Percentiles rank a stretch among this genome's conserved stretches.
These are phyloP conservation scores for Parasteatoda lunata DNA, from an alignment of 2,888 invertebrate genomes.

Conservation along the genomic window DNA sequence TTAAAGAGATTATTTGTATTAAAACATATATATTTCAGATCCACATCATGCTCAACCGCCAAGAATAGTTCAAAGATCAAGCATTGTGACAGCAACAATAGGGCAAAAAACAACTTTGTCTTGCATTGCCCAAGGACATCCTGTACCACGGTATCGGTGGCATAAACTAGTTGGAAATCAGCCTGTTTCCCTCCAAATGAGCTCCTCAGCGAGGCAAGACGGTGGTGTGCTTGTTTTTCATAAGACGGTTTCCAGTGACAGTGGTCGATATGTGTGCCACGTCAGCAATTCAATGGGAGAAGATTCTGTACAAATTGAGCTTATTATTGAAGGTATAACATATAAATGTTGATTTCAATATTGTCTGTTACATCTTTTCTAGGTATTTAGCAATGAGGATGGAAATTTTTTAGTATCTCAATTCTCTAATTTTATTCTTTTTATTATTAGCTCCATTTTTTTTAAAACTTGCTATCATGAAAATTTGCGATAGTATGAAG, in stretches of 20 bases:
- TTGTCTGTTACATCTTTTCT: no score
- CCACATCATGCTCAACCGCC: conserved; percentile 69
- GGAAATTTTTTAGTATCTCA: no score
- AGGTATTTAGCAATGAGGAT: no score
- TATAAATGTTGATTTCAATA: no score
- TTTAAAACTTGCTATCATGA: no score
- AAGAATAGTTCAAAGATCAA: conserved; percentile 67
- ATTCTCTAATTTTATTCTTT: no score
- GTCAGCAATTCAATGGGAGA: conserved; percentile 74
- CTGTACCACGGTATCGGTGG: conserved; percentile 83
- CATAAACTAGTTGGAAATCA: conserved; percentile 55
- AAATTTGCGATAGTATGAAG: no score
- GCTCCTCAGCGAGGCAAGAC: conserved; percentile 68
- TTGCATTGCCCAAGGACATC: conserved; percentile 83
- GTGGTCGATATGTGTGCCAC: conserved; percentile 74
- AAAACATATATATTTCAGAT: conserved; percentile 41
- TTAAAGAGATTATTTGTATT: neutral
- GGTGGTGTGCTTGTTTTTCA: conserved; percentile 74
- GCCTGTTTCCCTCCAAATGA: conserved; percentile 71
- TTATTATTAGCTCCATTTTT: no score
- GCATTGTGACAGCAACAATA: conserved; percentile 41
- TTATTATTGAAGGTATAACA: conserved; percentile 73
- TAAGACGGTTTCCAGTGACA: conserved; percentile 71
- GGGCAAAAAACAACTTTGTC: conserved; percentile 78
- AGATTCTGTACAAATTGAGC: conserved; percentile 72